Conservation (phyloP, 1,140 invertebrate species). For the Venturia canescens region DNA sequence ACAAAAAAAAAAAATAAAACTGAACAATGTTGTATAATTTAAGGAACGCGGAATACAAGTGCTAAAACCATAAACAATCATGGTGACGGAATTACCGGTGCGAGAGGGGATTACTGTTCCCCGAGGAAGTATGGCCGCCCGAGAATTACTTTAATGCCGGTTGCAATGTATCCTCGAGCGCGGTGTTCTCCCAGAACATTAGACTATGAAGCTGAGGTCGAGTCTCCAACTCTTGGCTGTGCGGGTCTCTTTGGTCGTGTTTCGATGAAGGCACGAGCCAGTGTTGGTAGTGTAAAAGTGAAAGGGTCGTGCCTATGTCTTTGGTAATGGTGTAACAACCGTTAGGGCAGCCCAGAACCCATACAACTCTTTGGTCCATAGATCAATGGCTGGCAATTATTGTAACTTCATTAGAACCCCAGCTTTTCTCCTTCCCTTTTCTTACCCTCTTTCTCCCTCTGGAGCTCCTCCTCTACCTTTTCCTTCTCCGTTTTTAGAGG, state of each 20-base stretch:
- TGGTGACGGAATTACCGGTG: constrained; percentile 11
- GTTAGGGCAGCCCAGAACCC: constrained; percentile 49
- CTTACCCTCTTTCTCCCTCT: constrained; percentile 40
- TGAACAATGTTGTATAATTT: background rate
- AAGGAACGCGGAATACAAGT: background rate
- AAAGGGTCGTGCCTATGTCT: constrained; percentile 34
- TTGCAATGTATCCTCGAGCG: constrained; percentile 55
- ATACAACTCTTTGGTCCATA: constrained; percentile 73
- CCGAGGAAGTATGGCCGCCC: constrained; percentile 49
- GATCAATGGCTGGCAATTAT: constrained; percentile 77
- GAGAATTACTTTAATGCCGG: constrained; percentile 60
- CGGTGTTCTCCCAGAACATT: constrained; percentile 52
- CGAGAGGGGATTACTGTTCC: constrained; percentile 8
- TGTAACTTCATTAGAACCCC: constrained; percentile 76
- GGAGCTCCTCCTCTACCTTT: constrained; percentile 53
- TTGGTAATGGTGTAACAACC: constrained; percentile 58
- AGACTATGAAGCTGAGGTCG: constrained; percentile 51
- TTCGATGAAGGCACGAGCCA: background rate
- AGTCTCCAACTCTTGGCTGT: background rate
- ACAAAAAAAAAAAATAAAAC: too few species aligned
- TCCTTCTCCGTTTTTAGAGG: constrained; percentile 3
- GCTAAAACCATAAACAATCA: constrained; percentile 45
- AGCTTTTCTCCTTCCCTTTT: constrained; percentile 31
- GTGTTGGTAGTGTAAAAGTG: constrained; percentile 4
- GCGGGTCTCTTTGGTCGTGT: constrained; percentile 29